Evolutionary conservation across 2,888 invertebrate genomes (phyloP), one percentile per base, ranked within the genome.

Genomic region (Apocheima hispidaria): DNA sequence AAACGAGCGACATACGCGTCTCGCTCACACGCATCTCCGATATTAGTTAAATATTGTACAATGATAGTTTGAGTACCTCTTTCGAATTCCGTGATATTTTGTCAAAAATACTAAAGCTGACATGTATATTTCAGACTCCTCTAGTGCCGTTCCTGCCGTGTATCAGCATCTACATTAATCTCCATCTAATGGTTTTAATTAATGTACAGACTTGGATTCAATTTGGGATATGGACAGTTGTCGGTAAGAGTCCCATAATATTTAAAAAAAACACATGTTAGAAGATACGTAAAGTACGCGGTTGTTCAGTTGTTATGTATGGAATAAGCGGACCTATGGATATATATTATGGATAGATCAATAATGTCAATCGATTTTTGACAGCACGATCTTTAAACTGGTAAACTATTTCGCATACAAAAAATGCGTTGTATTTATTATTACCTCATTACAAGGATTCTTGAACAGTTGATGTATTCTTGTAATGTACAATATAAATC

Each of bases 121-220:
- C 0, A 41, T 21, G 1, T 41, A 48, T 10, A 52, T 87, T 83
- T 54, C 87, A 97, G 95, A 97, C 98, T 4, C 98, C 98, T 0
- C 86, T 96, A 14, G 96, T 98, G 0, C 98, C 98, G 1, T 88
- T 97, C 60, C 83, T 98, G 52, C 98, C 98, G 0, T 95, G 95
- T 35, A 75, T 97, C 43, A 97, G 97, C 78, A 96, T 97, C 66
- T 94, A 97, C 71, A 93, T 96, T 41, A 98, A 98, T 80, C 93
- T 97, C 56, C 97, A 97, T 81, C 90, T 98, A 20, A 97, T 98
- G 97, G 88, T 97, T 57, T 95, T 97, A 84, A 90, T 98, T 70
- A 96, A 96, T 68, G 73, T 84, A 0, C 92, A 94, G 66, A 98
- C 98, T 0, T 98, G 98, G 98, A 91, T 97, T n/a, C 88, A 97